Base-by-base conservation (phyloP, 2,113 vertebrate species). In the Hippolais icterina region DNA sequence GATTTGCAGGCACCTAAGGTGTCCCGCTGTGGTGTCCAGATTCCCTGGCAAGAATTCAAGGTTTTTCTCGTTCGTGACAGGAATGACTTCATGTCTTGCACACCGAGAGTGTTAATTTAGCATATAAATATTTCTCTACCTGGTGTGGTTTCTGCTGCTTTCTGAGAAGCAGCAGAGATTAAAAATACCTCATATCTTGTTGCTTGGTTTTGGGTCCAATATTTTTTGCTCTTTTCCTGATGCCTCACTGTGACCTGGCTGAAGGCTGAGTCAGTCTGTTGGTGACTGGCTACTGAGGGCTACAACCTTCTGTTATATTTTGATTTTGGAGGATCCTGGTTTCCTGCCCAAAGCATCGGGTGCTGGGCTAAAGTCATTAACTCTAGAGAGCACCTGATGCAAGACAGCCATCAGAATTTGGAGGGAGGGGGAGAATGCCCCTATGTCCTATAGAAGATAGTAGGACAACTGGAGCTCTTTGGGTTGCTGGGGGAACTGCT, bases 81-180 rank as follows among this genome's bases (percentile, higher is more conserved):
- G 72, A 91, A 78, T 93, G 52, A 95, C 78, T 93, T 95, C 66
- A 70, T 71, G 93, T 96, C 93, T 95, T 95, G 87, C 89, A 84
- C 87, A 87, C 80, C 42, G 77, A 54, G 89, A 66, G 64, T 66
- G 87, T 70, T 92, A 61, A 52, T 93, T 75, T 69, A 79, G 66
- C 70, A 72, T 53, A 60, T 75, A 95, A 87, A 72, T 85, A 80
- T 83, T 92, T 93, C 59, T 93, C 50, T 86, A 63, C 49, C 46
- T 85, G 82, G 44, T 79, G 23, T 27, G 37, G n/a, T 72, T 82
- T 79, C 74, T 95, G 49, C 53, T 93, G 71, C 76, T 93, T 90
- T 83, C 63, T 90, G 82, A 85, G 70, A 85, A 88, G 29, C 31
- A 69, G 28, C 53, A 72, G 70, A 91, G 70, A 37, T 85, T 83